These are phyloP conservation scores for Marmota flaviventris DNA, from an alignment of 2,113 vertebrate species.

Conservation along the genomic window DNA sequence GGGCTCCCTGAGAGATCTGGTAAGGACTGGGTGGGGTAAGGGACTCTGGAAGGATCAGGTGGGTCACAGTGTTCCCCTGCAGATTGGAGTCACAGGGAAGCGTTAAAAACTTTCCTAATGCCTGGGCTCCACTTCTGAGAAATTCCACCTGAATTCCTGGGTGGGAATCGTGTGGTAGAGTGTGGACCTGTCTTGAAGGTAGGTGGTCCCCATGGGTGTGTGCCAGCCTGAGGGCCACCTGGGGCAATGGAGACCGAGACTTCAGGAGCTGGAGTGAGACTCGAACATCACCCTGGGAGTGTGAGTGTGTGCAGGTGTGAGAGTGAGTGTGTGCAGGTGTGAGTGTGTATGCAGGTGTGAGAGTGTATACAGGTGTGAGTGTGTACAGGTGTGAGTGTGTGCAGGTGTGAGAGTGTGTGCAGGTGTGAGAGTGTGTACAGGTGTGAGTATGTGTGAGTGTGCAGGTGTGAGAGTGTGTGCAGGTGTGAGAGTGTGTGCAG, in stretches of 20 bases:
- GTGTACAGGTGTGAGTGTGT: too few relatives aligned
- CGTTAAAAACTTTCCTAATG: background rate
- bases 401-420: too few relatives aligned
- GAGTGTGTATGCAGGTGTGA: too few relatives aligned
- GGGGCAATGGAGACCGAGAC: rapidly evolving
- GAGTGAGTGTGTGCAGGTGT: too few relatives aligned
- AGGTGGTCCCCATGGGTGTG: background rate
- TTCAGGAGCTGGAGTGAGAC: background rate
- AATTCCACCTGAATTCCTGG: too few relatives aligned
- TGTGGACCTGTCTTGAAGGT: background rate
- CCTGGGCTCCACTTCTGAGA: background rate
- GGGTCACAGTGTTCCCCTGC: background rate
- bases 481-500: too few relatives aligned
- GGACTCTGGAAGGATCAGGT: background rate
- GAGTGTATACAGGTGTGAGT: too few relatives aligned
- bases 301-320: background rate
- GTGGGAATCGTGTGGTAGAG: too few relatives aligned
- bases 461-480: too few relatives aligned
- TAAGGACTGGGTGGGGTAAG: too few relatives aligned
- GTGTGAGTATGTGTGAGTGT: too few relatives aligned
- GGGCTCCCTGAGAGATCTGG: background rate
- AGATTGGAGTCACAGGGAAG: background rate
- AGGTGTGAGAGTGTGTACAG: too few relatives aligned
- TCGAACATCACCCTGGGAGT: background rate
- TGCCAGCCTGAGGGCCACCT: rapidly evolving